Conservation (phyloP, 35 echinoderm and acorn worm genomes). For the Acanthaster planci region DNA sequence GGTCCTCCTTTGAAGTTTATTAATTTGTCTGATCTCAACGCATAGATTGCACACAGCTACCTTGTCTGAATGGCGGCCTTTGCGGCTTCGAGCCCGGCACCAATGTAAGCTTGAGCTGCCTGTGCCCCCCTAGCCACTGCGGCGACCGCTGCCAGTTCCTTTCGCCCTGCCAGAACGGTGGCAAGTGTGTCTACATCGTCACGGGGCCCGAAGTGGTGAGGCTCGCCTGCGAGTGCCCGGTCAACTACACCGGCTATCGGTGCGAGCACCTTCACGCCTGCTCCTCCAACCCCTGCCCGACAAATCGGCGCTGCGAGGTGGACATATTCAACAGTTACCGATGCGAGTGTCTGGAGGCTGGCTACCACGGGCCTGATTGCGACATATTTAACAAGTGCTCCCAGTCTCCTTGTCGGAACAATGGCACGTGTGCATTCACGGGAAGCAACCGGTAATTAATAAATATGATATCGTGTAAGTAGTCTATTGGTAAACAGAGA, state of each 20-base stretch:
- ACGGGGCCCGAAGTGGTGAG: background rate
- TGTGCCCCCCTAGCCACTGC: conserved; percentile 23
- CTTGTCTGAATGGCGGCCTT: conserved; percentile 23
- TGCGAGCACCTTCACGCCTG: conserved; percentile 43
- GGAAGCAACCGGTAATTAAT: background rate
- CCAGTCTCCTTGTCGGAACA: conserved; percentile 31
- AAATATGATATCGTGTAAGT: no score
- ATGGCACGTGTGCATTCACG: conserved; percentile 1
- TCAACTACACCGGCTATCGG: conserved; percentile 24
- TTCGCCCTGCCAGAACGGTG: conserved; percentile 15
- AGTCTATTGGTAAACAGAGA: no score
- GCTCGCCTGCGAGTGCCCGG: conserved; percentile 26
- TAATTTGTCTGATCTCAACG: background rate
- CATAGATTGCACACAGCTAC: conserved; percentile 3
- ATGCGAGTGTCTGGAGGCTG: conserved; percentile 6
- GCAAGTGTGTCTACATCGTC: conserved; percentile 13
- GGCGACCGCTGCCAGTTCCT: conserved; percentile 17
- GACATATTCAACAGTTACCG: background rate
- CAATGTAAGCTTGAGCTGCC: background rate
- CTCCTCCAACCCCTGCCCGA: conserved; percentile 39
- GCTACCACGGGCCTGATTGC: conserved; percentile 34
- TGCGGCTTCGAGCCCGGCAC: background rate
- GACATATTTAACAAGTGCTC: conserved; percentile 37
- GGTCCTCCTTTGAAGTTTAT: background rate
- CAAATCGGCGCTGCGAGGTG: conserved; percentile 5